These are phyloP conservation scores for western clawed frog (Xenopus tropicalis) DNA, from an alignment of 2,113 vertebrate genomes.

Conservation along the genomic window DNA sequence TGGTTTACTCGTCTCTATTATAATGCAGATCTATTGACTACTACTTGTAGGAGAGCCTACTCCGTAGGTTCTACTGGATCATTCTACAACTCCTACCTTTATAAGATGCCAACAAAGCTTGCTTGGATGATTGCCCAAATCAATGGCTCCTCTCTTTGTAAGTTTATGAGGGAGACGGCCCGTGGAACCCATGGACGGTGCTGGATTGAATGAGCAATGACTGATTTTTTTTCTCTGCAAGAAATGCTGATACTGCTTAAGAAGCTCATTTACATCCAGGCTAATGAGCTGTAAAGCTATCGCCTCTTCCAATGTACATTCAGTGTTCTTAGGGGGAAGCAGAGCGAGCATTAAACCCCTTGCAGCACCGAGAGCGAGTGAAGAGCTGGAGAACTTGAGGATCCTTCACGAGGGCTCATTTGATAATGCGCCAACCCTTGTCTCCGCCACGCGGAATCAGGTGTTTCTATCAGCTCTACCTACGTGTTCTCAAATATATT, in stretches of 20 bases:
- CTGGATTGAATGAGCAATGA: background rate
- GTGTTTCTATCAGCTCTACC: no score
- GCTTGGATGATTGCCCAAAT: no score
- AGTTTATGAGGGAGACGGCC: background rate
- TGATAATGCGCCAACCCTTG: background rate
- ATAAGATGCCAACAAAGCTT: no score
- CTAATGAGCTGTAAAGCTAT: constrained; percentile 43
- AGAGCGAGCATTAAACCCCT: background rate
- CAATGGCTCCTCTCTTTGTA: no score
- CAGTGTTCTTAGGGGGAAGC: constrained; percentile 19
- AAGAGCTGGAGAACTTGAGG: background rate
- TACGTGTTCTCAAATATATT: no score
- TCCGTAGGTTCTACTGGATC: no score
- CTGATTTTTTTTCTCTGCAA: constrained; percentile 7
- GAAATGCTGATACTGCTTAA: constrained; percentile 39
- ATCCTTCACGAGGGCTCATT: constrained; percentile 13
- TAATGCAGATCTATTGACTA: no score
- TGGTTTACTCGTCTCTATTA: no score
- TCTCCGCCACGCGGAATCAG: background rate
- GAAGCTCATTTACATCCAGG: constrained; percentile 33
- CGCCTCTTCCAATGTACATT: constrained; percentile 27
- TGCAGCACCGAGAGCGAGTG: constrained; percentile 2
- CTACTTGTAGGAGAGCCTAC: no score
- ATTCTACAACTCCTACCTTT: no score
- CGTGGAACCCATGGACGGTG: constrained; percentile 9